A percentile compares a stretch with the other conserved stretches of the same genome.
These are phyloP conservation scores for Tokudaia tokunoshimensis DNA, from an alignment of 2,797 vertebrate species.

Conservation along the genomic window DNA sequence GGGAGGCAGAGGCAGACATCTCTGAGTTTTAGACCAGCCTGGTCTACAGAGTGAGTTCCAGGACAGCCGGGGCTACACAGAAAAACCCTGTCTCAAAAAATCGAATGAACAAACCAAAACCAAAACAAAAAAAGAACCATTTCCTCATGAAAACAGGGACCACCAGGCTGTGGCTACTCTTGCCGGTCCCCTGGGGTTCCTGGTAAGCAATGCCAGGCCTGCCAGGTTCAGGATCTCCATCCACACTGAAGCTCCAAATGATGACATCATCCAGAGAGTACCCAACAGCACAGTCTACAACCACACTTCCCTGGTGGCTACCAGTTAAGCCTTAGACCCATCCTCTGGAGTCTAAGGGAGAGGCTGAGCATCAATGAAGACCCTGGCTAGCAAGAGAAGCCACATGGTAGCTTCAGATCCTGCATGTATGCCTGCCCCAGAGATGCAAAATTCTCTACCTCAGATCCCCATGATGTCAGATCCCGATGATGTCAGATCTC, in stretches of 20 bases:
- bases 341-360: neutral
- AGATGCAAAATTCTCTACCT: neutral
- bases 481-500: neutral
- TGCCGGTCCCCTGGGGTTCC: neutral
- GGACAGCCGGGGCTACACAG: neutral
- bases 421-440: neutral
- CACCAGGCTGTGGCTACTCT: neutral
- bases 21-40: neutral
- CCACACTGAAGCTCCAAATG: neutral
- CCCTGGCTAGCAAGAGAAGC: neutral
- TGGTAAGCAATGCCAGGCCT: neutral
- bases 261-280: neutral
- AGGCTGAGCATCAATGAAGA: neutral
- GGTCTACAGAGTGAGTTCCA: neutral
- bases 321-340: neutral
- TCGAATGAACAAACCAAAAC: neutral
- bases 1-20: neutral
- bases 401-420: neutral
- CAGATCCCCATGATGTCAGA: neutral
- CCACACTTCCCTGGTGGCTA: neutral
- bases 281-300: neutral
- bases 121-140: neutral
- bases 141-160: neutral
- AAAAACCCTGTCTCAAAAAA: neutral
- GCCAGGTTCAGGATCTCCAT: neutral